phyloP scores from a whole-genome alignment of 64 coral and sea anemone species.

The Hydrozoanthus tunicans region DNA sequence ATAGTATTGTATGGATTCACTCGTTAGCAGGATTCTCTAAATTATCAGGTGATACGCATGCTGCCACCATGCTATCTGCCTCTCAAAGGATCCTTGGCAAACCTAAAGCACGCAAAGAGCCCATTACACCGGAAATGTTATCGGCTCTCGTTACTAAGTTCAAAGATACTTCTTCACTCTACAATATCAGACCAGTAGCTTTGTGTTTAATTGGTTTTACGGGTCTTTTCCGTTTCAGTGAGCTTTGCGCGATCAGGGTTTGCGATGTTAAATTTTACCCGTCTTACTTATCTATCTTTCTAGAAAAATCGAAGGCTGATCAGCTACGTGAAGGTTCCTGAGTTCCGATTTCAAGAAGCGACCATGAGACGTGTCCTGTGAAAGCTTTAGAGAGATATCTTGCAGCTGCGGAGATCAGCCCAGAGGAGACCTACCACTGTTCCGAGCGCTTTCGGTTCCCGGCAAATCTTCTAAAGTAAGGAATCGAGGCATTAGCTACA shows the following conservation, averaged over 20 bases:
- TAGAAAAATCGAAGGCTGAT: conserved; percentile 70
- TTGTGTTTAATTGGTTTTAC: conserved; percentile 53
- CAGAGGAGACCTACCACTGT: conserved; percentile 36
- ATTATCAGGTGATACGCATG: background rate
- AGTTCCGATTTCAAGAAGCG: conserved; percentile 30
- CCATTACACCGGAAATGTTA: conserved; percentile 63
- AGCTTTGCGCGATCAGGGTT: conserved; percentile 33
- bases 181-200: conserved; percentile 20
- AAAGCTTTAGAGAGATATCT: conserved; percentile 52
- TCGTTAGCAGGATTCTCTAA: conserved; percentile 8
- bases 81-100: conserved; percentile 44
- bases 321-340: conserved; percentile 45
- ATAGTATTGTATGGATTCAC: background rate
- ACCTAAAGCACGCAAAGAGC: conserved; percentile 47
- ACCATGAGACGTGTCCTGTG: conserved; percentile 62
- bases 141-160: conserved; percentile 29
- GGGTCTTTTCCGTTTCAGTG: conserved; percentile 62
- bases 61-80: conserved; percentile 14
- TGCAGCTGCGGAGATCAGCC: conserved; percentile 22
- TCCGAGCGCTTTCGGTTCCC: conserved; percentile 39
- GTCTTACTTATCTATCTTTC: conserved; percentile 50
- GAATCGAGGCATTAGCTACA: conserved; percentile 53
- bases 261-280: conserved; percentile 49
- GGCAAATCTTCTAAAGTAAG: conserved; percentile 15
- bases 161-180: conserved; percentile 48